phyloP scores from a whole-genome alignment of 2,888 invertebrate genomes.

The Formica aserva region DNA sequence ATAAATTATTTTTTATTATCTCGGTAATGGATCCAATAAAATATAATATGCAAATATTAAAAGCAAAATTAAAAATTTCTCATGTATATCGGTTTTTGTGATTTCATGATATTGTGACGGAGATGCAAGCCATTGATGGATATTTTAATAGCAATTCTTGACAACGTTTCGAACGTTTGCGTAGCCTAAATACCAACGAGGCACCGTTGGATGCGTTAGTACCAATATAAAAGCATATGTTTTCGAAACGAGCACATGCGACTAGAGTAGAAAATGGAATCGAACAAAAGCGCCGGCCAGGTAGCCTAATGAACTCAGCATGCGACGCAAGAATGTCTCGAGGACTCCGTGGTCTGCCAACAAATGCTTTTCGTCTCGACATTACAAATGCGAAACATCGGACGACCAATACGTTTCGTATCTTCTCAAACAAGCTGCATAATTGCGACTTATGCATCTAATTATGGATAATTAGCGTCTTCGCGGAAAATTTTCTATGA shows the following conservation, averaged over 20 bases:
- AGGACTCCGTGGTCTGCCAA: slow-evolving; percentile 67
- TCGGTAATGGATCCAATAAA: neutral
- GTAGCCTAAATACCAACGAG: neutral
- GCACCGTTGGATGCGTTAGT: neutral
- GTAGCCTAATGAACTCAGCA: slow-evolving; percentile 63
- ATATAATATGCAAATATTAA: neutral
- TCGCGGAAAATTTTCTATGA: neutral
- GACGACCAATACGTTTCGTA: slow-evolving; percentile 44
- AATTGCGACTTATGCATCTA: slow-evolving; percentile 22
- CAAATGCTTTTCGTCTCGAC: slow-evolving; percentile 64
- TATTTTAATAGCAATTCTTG: neutral
- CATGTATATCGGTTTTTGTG: neutral
- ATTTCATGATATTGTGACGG: neutral
- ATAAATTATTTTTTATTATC: slow-evolving; percentile 21
- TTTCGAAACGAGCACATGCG: slow-evolving; percentile 15
- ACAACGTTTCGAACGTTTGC: neutral
- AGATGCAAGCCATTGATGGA: neutral
- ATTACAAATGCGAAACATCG: slow-evolving; percentile 65
- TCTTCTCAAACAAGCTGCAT: slow-evolving; percentile 28
- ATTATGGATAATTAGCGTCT: slow-evolving; percentile 11
- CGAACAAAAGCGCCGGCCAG: slow-evolving; percentile 57
- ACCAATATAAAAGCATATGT: slow-evolving; percentile 45
- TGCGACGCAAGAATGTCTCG: slow-evolving; percentile 56
- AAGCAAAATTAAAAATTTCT: neutral
- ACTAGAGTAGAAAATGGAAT: slow-evolving; percentile 53